Conservation (phyloP, 2,797 vertebrate genomes). For the Protonibea diacanthus region DNA sequence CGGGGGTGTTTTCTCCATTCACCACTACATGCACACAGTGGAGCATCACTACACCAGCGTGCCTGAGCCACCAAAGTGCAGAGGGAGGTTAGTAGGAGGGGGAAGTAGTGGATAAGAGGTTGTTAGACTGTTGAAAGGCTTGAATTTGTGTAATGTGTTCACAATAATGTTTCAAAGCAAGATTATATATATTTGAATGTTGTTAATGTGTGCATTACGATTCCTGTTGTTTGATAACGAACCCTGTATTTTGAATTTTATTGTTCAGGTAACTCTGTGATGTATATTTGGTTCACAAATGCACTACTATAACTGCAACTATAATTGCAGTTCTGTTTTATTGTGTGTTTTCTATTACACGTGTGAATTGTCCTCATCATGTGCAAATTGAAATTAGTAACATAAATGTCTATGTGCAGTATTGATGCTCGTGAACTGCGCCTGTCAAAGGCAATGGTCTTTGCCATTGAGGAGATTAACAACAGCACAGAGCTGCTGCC, state of each 20-base stretch:
- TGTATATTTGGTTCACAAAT: background rate
- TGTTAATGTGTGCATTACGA: background rate
- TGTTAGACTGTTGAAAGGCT: background rate
- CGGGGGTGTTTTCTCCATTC: constrained; percentile 76
- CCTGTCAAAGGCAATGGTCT: constrained; percentile 68
- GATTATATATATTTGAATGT: background rate
- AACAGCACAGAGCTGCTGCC: constrained; percentile 73
- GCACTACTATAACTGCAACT: fast-evolving
- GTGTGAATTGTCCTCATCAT: background rate
- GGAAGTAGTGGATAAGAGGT: background rate
- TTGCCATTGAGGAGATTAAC: constrained; percentile 77
- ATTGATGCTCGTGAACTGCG: constrained; percentile 65
- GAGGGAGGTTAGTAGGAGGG: constrained; percentile 68
- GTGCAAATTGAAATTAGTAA: background rate
- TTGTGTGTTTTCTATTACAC: background rate
- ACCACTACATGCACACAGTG: constrained; percentile 52
- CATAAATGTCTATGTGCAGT: constrained; percentile 34
- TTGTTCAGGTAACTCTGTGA: background rate
- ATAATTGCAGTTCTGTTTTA: too few species aligned
- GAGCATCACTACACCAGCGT: constrained; percentile 61
- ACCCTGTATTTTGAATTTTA: background rate
- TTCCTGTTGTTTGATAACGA: too few species aligned
- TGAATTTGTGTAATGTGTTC: background rate
- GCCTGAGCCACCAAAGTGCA: constrained; percentile 69
- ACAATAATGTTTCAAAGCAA: background rate